Percentiles rank a stretch among this genome's conserved stretches.
These are phyloP conservation scores for Lacanobia oleracea DNA, from an alignment of 2,888 invertebrate species.

Conservation along the genomic window DNA sequence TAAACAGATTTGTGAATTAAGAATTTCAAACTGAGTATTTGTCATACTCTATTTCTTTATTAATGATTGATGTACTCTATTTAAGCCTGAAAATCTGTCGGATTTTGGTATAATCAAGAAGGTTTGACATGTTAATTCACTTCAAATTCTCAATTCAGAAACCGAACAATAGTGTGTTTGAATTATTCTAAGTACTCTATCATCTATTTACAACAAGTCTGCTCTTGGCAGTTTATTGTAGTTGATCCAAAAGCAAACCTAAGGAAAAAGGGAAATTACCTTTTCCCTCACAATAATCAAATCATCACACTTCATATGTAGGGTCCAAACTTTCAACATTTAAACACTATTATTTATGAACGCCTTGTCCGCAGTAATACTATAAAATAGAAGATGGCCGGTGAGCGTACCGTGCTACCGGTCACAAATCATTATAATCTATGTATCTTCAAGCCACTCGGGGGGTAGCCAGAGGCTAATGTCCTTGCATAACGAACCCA, in stretches of 20 bases:
- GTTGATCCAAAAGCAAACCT: too few relatives aligned
- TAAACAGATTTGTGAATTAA: neutral
- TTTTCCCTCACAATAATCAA: too few relatives aligned
- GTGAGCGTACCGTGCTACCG: constrained; percentile 66
- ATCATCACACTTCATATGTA: constrained; percentile 20
- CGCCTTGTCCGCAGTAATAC: constrained; percentile 37
- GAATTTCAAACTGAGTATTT: neutral
- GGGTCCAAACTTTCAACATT: constrained; percentile 40
- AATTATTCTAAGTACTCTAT: neutral
- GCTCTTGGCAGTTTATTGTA: neutral
- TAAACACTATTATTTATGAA: constrained; percentile 43
- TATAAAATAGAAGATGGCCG: constrained; percentile 59
- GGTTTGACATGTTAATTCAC: too few relatives aligned
- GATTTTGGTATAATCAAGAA: too few relatives aligned
- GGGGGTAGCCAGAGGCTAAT: constrained; percentile 69
- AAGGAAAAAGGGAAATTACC: too few relatives aligned
- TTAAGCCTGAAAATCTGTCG: too few relatives aligned
- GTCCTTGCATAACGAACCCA: constrained; percentile 78
- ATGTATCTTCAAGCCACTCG: constrained; percentile 69
- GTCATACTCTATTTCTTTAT: too few relatives aligned
- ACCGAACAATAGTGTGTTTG: too few relatives aligned
- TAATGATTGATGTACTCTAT: too few relatives aligned
- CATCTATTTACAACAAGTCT: neutral
- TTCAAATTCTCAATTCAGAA: too few relatives aligned
- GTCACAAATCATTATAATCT: constrained; percentile 79